phyloP scores from a whole-genome alignment of 2,113 vertebrate genomes.

The Melierax canorus region DNA sequence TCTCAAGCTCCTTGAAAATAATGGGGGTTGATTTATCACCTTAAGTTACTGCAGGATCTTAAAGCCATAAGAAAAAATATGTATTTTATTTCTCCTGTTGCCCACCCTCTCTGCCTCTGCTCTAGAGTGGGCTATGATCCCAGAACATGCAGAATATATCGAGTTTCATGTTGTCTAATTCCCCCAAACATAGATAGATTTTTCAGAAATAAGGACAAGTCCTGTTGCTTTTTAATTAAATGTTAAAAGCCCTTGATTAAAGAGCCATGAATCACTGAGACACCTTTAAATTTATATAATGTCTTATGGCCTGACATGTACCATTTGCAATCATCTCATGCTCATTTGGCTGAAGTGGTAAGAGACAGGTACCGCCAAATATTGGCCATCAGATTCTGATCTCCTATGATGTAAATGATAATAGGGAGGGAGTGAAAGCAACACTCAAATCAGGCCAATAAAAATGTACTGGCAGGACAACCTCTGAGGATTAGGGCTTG shows the following conservation, averaged over 20 bases:
- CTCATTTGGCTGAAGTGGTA: not conserved
- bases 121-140: not conserved
- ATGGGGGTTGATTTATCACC: slow-evolving; percentile 35
- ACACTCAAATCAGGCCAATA: not conserved
- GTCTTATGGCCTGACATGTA: not conserved
- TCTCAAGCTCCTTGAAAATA: not conserved
- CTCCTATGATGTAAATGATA: not conserved
- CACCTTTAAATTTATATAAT: slow-evolving; percentile 45
- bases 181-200: slow-evolving; percentile 38
- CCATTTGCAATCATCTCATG: not conserved
- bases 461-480: not conserved
- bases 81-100: not conserved
- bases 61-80: not conserved
- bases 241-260: slow-evolving; percentile 67
- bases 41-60: slow-evolving; percentile 32
- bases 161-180: not conserved
- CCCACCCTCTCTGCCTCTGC: not conserved
- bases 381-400: not conserved
- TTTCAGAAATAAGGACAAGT: slow-evolving; percentile 69
- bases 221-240: slow-evolving; percentile 70
- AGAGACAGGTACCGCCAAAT: not conserved
- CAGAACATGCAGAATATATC: not conserved
- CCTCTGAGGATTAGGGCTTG: not conserved
- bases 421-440: not conserved
- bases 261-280: slow-evolving; percentile 55